These are phyloP conservation scores for Zosterops hypoxanthus DNA, from an alignment of 2,113 vertebrate species.

Conservation along the genomic window DNA sequence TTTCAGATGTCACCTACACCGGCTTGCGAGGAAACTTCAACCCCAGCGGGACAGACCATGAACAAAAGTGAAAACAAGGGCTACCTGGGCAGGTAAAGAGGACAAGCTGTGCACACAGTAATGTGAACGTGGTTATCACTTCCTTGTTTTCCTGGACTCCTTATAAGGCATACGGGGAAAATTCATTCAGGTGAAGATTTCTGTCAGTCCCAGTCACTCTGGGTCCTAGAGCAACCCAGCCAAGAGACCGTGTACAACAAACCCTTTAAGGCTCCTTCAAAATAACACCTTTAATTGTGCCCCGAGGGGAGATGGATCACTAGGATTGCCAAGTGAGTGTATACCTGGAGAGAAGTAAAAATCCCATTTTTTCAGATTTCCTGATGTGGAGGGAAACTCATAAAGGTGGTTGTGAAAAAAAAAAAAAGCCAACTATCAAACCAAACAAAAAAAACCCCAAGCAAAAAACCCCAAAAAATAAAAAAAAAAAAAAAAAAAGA, in stretches of 20 bases:
- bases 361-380: constrained; percentile 59
- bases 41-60: constrained; percentile 1
- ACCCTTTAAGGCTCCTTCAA: not conserved
- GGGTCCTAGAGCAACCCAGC: constrained; percentile 62
- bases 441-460: not conserved
- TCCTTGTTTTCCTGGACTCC: constrained; percentile 88
- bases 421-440: not conserved
- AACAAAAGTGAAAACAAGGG: constrained; percentile 68
- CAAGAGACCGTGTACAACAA: fast-evolving
- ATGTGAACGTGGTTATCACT: constrained; percentile 79
- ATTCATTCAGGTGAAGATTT: constrained; percentile 73
- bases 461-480: not conserved
- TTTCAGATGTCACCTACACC: constrained; percentile 54
- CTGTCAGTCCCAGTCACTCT: constrained; percentile 44
- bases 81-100: constrained; percentile 80
- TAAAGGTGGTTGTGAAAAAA: constrained; percentile 42
- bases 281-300: not conserved
- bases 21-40: constrained; percentile 59
- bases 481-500: too few relatives aligned
- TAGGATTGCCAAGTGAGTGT: not conserved
- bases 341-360: constrained; percentile 66
- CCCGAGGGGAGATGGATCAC: not conserved
- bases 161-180: constrained; percentile 83
- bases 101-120: constrained; percentile 70
- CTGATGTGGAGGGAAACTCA: constrained; percentile 7